Evolutionary conservation across 2,113 vertebrate species (phyloP).

Genomic region (Embiotoca jacksoni): DNA sequence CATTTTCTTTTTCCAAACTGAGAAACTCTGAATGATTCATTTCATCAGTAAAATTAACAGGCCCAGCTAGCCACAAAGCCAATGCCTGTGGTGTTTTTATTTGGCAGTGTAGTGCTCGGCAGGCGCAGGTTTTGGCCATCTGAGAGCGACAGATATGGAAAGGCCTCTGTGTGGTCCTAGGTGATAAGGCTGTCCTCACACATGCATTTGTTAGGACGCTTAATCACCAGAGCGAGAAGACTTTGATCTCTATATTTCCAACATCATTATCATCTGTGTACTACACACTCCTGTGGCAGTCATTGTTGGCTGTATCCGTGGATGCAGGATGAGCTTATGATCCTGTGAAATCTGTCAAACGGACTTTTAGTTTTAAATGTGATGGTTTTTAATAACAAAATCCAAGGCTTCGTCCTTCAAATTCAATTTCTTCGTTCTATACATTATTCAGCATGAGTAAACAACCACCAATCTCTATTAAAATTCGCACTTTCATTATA

Average conservation of each 20-base stretch:
- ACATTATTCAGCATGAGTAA: background rate
- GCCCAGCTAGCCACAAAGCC: constrained; percentile 54
- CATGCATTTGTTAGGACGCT: constrained; percentile 72
- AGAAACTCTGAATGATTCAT: constrained; percentile 57
- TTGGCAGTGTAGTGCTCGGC: constrained; percentile 64
- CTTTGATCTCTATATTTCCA: constrained; percentile 81
- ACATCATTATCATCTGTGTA: constrained; percentile 74
- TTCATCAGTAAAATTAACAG: constrained; percentile 67
- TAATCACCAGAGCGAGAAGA: constrained; percentile 67
- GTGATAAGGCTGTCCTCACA: constrained; percentile 80
- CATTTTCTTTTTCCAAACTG: constrained; percentile 42
- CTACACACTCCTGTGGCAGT: constrained; percentile 55
- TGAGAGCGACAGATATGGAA: constrained; percentile 80
- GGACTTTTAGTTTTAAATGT: constrained; percentile 45
- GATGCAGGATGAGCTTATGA: constrained; percentile 50
- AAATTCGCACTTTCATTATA: background rate
- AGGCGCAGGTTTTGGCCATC: constrained; percentile 71
- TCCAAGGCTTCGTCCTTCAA: background rate
- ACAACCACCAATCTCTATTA: background rate
- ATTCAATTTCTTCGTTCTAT: background rate
- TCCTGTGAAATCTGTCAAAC: constrained; percentile 60
- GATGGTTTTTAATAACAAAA: constrained; percentile 4
- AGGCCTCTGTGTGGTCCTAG: constrained; percentile 74
- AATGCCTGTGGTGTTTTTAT: constrained; percentile 69
- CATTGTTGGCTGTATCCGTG: constrained; percentile 51